phyloP scores from a whole-genome alignment of 2,888 invertebrate genomes.

The Amaurobius ferox region DNA sequence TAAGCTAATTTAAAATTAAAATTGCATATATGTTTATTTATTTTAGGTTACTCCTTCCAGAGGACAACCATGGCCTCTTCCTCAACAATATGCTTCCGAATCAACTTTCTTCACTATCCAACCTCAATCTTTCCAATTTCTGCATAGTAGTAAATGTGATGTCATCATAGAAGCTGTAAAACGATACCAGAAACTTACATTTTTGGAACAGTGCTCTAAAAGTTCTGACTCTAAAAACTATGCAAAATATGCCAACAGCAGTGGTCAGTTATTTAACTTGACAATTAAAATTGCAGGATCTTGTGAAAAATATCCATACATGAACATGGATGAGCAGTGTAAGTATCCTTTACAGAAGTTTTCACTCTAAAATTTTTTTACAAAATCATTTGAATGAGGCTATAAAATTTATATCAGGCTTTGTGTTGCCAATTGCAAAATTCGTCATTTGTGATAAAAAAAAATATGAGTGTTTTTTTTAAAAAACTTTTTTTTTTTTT shows the following conservation, averaged over 20 bases:
- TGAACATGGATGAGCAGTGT: constrained; percentile 88
- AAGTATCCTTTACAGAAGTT: constrained; percentile 78
- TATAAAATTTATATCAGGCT: background rate
- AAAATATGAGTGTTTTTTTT: too few species aligned
- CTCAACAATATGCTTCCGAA: constrained; percentile 79
- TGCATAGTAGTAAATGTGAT: constrained; percentile 78
- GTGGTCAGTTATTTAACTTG: constrained; percentile 46
- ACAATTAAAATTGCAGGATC: constrained; percentile 78
- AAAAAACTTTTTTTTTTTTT: too few species aligned
- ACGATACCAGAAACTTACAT: constrained; percentile 75
- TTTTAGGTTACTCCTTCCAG: constrained; percentile 44
- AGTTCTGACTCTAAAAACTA: background rate
- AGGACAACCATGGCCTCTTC: constrained; percentile 82
- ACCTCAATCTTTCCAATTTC: constrained; percentile 75
- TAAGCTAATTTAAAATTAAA: too few species aligned
- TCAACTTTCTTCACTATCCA: constrained; percentile 78
- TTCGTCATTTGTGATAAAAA: too few species aligned
- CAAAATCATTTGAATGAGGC: too few species aligned
- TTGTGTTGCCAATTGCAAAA: too few species aligned
- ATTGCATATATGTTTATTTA: background rate
- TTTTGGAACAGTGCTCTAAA: constrained; percentile 61
- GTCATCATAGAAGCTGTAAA: constrained; percentile 81
- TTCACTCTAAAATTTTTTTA: background rate
- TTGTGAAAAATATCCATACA: constrained; percentile 84
- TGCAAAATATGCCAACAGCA: background rate